Percentiles rank a stretch among this genome's conserved stretches.
Conservation (phyloP, 1,140 invertebrate genomes). For the Zeugodacus cucurbitae region DNA sequence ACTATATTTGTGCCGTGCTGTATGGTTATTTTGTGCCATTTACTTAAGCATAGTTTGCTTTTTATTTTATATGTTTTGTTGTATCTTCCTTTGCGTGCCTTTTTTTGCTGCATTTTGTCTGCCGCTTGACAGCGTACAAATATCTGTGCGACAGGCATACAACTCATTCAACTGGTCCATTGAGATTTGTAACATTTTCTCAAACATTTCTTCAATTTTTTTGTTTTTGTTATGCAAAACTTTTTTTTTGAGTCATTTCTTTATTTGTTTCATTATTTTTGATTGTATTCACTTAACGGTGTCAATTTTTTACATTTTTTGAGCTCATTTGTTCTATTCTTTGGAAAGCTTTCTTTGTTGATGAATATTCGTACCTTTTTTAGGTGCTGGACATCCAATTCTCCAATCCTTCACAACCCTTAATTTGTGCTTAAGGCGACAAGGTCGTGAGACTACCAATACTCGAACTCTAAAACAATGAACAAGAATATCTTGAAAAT, state of each 20-base stretch:
- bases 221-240: background rate
- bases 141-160: slow-evolving; percentile 5
- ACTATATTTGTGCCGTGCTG: background rate
- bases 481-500: no score
- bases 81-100: background rate
- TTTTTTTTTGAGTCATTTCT: background rate
- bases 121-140: slow-evolving; percentile 13
- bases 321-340: background rate
- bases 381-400: no score
- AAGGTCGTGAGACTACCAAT: no score
- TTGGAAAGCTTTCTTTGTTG: no score
- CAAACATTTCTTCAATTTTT: background rate
- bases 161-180: background rate
- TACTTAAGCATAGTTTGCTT: background rate
- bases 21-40: background rate
- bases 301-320: background rate
- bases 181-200: slow-evolving; percentile 5
- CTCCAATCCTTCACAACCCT: no score
- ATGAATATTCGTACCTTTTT: no score
- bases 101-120: background rate
- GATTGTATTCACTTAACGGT: background rate
- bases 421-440: no score
- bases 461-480: no score
- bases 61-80: background rate
- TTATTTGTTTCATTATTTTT: background rate